Evolutionary conservation across 1,140 invertebrate species (phyloP), one percentile per base, ranked within the genome.

Genomic region (Apis florea): DNA sequence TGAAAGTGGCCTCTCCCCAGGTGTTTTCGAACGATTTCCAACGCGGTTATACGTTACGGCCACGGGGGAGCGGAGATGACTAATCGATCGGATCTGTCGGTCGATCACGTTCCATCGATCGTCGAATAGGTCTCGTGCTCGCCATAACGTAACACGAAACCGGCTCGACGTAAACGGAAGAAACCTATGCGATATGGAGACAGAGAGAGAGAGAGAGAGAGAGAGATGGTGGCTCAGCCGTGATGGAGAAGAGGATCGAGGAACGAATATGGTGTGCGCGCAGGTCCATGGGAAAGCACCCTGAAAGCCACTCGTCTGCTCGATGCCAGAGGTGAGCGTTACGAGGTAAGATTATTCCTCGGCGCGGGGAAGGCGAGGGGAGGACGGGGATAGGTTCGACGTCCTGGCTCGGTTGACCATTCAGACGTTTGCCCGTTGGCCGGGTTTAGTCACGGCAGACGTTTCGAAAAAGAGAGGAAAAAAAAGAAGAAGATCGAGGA

Each of bases 271-370:
- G 83, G 83, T 78, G 75, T 79, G 84, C 67, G 31, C 31, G 31
- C 71, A 66, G 76, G 77, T 88, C 83, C 80, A 88, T 87, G 87
- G 80, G 87, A 88, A 88, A 88, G 79, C 83, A 87, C 54, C 79
- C 72, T 82, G 79, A n/a, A n/a, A n/a, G 68, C 31, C 31, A 19
- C 31, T 10, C 83, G 69, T 77, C 31, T 31, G 59, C 53, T 66
- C 74, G 75, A 81, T 86, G 85, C 75, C 86, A 87, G 79, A 87
- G 86, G 83, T 87, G 86, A 88, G 61, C 83, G 64, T 85, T 88
- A 88, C 83, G 85, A 88, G 79, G 85, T 85, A 87, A 88, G 79
- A 80, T 70, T 73, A 56, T 85, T 79, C 77, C 73, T 53, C 24
- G 17, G 59, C 53, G 64, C n/a, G n/a, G 54, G 71, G 70, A 24